Evolutionary conservation across 2,113 vertebrate genomes (phyloP).

Genomic region (Pyrgilauda ruficollis): DNA sequence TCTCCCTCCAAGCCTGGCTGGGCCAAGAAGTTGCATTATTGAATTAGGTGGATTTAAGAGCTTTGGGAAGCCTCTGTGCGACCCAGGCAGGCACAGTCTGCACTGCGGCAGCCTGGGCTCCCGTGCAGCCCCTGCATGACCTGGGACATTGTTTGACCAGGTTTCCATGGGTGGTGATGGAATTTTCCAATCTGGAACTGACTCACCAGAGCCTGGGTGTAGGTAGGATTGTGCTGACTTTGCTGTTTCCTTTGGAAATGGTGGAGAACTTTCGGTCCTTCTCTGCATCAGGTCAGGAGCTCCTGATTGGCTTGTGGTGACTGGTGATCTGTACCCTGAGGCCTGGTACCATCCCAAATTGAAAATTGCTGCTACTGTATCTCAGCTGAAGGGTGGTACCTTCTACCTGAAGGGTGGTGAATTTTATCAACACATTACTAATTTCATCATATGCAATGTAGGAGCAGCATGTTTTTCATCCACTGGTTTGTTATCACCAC

Average conservation of each 20-base stretch:
- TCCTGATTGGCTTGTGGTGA: not conserved
- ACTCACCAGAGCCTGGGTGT: not conserved
- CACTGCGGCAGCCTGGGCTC: not conserved
- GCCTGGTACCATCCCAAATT: accelerated
- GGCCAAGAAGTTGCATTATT: not conserved
- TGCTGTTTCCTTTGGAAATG: not conserved
- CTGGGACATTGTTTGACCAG: not conserved
- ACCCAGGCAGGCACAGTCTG: not conserved
- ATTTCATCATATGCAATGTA: not conserved
- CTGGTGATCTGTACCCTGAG: not conserved
- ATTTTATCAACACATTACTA: not conserved
- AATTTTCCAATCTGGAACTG: not conserved
- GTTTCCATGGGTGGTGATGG: not conserved
- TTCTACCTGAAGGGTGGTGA: not conserved
- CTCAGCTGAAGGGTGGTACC: not conserved
- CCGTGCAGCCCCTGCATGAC: accelerated
- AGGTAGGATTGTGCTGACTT: slow-evolving; percentile 1
- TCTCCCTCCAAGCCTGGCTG: not conserved
- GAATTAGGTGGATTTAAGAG: not conserved
- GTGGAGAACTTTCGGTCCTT: not conserved
- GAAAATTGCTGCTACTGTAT: not conserved
- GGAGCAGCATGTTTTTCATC: not conserved
- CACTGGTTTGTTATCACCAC: not conserved
- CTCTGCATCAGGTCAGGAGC: not conserved
- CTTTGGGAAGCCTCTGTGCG: not conserved